Percentiles rank a stretch among this genome's conserved stretches.
phyloP scores from a whole-genome alignment of 2,888 invertebrate species.

The Andrena marginata region DNA sequence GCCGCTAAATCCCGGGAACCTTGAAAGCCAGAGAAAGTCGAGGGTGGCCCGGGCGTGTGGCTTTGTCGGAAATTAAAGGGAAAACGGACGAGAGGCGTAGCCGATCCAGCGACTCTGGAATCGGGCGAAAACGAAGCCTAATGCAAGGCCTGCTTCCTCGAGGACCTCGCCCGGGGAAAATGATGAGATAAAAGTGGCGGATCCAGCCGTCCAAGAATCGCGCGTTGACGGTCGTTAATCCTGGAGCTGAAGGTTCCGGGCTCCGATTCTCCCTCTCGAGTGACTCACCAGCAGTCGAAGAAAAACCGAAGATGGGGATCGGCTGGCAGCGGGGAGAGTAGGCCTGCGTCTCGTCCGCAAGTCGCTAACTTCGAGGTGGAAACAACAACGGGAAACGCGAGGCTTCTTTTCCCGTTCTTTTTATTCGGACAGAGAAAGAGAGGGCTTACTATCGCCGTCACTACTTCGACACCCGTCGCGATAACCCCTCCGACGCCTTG shows the following conservation, averaged over 20 bases:
- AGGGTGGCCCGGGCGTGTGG: constrained; percentile 59
- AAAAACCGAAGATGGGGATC: not conserved
- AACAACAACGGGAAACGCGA: not conserved
- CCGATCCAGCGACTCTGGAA: not conserved
- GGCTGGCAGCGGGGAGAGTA: not conserved
- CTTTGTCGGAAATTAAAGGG: constrained; percentile 77
- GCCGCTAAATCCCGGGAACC: constrained; percentile 75
- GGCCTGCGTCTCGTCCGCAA: not conserved
- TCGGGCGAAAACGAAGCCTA: constrained; percentile 30
- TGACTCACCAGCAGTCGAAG: not conserved
- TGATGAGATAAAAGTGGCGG: constrained; percentile 21
- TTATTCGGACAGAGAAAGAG: not conserved
- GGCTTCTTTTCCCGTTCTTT: not conserved
- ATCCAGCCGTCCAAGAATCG: constrained; percentile 36
- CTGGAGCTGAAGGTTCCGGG: constrained; percentile 19
- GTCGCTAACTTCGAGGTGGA: too few species aligned
- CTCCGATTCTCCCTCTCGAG: not conserved
- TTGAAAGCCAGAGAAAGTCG: constrained; percentile 60
- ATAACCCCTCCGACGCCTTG: constrained; percentile 64
- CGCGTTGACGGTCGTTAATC: constrained; percentile 44
- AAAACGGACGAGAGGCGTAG: constrained; percentile 56
- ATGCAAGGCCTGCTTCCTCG: constrained; percentile 6
- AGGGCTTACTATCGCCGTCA: constrained; percentile 10
- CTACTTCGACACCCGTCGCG: constrained; percentile 38
- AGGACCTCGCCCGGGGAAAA: not conserved